Evolutionary conservation across 2,888 invertebrate species (phyloP), one percentile per base, ranked within the genome.

Genomic region (Nemapogon koenigi): DNA sequence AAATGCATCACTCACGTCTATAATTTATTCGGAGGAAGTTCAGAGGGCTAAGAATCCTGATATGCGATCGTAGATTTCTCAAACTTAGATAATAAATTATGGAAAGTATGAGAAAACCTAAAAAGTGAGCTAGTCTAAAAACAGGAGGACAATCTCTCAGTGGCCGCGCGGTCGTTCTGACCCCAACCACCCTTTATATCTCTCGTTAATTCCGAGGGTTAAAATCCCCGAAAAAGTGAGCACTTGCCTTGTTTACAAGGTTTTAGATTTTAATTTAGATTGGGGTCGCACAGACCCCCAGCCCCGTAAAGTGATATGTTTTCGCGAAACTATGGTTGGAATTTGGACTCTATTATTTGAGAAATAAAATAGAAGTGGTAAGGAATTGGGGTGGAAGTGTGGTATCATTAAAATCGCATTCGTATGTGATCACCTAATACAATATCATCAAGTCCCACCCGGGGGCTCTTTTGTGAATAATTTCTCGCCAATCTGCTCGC

Each of bases 241-340:
- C 80, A 79, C 80, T 80, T 78, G 79, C 69, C 79, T 80, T 80
- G 80, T 80, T 80, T 80, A 80, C 80, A 80, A 79, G 79, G 80
- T 76, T 80, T 80, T 79, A 80, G 80, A 80, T 80, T 80, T 80
- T 80, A 80, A 80, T 80, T 80, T 80, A 80, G 80, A 80, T 80
- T 79, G 78, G 80, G 79, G 79, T 72, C 66, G 39, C 44, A 43
- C n/a, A n/a, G 11, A 40, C 33, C 38, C 37, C 48, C 45, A 37
- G 47, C 40, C 46, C 42, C 52, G 46, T 60, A 71, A 62, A 45
- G 66, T 46, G 63, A 49, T 64, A 76, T 66, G 13, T 35, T 26
- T 7, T 18, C 16, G 8, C 19, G 6, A 13, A 8, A n/a, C 6
- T 31, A 25, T 32, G 16, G 4, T 25, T 16, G 7, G 13, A 25